Evolutionary conservation across 2,888 invertebrate species (phyloP), one percentile per base, ranked within the genome.

Genomic region (Pyralis farinalis): DNA sequence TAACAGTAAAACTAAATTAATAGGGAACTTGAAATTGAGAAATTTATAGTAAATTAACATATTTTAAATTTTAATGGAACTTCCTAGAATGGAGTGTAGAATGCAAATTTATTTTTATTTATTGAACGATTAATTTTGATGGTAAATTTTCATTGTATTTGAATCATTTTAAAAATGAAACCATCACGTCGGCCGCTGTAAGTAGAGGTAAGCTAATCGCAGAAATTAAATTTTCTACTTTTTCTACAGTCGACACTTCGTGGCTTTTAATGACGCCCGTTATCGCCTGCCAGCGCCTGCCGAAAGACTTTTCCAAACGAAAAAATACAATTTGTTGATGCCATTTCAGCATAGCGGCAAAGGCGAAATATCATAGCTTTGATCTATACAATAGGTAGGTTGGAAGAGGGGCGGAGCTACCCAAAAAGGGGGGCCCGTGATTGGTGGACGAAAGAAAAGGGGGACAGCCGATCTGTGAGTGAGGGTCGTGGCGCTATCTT

Each of bases 311-410:
- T 57, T 58, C 40, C 53, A 55, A 62, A 61, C 53, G 58, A 75
- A 76, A 79, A 77, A 78, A 71, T 61, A 73, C 69, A 75, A 73
- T 77, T 80, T 73, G 66, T 68, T 62, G 64, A 58, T 56, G 63
- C 58, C 67, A 67, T 71, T 75, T 73, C 74, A 74, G 68, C 55
- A 46, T 58, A 65, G 68, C 66, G 60, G 71, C 68, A 62, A 74
- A n/a, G 16, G 16, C 16, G 4, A 16, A 80, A 79, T 81, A 80
- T 80, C 66, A 74, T 76, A 70, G 66, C 68, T 68, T 67, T 64
- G 70, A 63, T 71, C 69, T 70, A 73, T 81, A 72, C 76, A 73
- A 78, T 83, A 74, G 74, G 75, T 83, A 81, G 80, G 76, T 77
- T 65, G 77, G 74, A 47, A 43, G 16, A 16, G 53, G 63, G 81